A percentile compares a stretch with the other conserved stretches of the same genome.
These are phyloP conservation scores for Pseudomyrmex cubaensis DNA, from an alignment of 1,140 invertebrate species.

Conservation along the genomic window DNA sequence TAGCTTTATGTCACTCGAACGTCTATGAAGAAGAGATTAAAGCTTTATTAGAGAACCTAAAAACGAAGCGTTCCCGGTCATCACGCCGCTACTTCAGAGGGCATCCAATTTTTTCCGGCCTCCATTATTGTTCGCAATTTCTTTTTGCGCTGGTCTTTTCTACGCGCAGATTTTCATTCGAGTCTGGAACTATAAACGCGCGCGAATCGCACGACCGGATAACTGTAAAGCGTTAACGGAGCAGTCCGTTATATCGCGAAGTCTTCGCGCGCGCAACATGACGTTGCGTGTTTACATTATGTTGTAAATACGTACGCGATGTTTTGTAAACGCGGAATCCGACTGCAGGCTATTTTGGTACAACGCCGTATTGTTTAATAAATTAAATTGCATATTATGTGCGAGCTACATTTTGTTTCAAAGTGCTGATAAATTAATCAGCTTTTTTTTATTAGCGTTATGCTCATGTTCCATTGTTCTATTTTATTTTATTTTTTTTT, in stretches of 20 bases:
- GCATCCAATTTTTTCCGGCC: background rate
- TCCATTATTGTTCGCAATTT: background rate
- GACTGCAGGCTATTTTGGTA: too few species aligned
- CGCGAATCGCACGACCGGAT: constrained; percentile 49
- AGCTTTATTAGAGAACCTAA: too few species aligned
- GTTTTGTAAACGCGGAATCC: constrained; percentile 1
- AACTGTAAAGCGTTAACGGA: constrained; percentile 74
- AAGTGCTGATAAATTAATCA: background rate
- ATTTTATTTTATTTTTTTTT: background rate
- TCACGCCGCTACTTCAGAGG: background rate
- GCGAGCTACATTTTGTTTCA: background rate
- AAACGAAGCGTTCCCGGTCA: background rate
- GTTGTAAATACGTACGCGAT: constrained; percentile 20
- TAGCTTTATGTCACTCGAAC: constrained; percentile 25
- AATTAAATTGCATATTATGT: too few species aligned
- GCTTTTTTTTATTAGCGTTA: background rate
- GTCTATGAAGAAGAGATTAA: background rate
- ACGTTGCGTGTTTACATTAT: constrained; percentile 5
- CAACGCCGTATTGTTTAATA: too few species aligned
- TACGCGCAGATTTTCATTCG: background rate
- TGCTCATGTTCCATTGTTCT: too few species aligned
- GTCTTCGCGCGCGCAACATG: constrained; percentile 22
- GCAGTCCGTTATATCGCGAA: constrained; percentile 55
- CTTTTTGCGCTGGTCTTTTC: background rate
- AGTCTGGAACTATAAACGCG: constrained; percentile 22